phyloP scores from a whole-genome alignment of 2,888 invertebrate species.

The Mantis religiosa region DNA sequence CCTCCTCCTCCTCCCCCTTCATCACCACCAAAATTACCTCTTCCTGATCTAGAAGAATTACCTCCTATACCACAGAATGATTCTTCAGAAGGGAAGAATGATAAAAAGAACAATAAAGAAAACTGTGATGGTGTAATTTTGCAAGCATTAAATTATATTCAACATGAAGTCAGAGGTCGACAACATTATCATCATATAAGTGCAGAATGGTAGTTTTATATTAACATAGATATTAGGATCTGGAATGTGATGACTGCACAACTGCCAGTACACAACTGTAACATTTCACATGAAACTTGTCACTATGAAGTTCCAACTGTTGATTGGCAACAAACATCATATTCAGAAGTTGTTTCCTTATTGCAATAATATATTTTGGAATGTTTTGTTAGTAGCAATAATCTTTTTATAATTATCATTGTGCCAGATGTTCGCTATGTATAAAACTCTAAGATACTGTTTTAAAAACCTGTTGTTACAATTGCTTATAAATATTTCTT shows the following conservation, averaged over 20 bases:
- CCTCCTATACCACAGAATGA: not conserved
- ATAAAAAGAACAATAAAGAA: not conserved
- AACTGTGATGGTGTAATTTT: slow-evolving; percentile 5
- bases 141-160: slow-evolving; percentile 24
- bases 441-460: not conserved
- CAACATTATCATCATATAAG: not conserved
- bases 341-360: not conserved
- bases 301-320: too few relatives aligned
- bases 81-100: not conserved
- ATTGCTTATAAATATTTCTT: not conserved
- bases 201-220: not conserved
- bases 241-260: not conserved
- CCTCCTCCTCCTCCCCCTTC: slow-evolving; percentile 32
- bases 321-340: not conserved
- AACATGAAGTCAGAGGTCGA: slow-evolving; percentile 22
- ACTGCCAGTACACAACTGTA: not conserved
- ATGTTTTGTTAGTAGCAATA: not conserved
- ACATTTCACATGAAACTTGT: too few relatives aligned
- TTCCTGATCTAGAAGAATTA: slow-evolving; percentile 1
- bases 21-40: slow-evolving; percentile 34
- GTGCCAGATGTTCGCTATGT: not conserved
- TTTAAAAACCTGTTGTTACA: not conserved
- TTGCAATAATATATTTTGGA: not conserved
- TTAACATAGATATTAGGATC: not conserved
- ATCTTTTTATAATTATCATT: not conserved